Evolutionary conservation across 2,113 vertebrate species (phyloP).

Genomic region (Pluvialis apricaria): DNA sequence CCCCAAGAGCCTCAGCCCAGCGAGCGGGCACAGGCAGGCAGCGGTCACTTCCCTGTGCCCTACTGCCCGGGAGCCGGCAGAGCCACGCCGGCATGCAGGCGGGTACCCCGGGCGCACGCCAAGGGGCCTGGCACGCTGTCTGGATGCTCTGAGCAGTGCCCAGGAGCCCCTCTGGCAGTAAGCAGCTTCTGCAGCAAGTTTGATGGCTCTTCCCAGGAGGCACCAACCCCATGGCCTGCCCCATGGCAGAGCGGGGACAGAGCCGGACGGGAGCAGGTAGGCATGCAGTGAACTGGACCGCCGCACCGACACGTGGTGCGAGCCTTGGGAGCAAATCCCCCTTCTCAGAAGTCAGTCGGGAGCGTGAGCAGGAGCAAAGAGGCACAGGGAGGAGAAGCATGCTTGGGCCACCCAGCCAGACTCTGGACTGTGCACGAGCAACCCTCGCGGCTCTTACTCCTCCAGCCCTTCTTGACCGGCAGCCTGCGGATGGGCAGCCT

Average conservation of each 20-base stretch:
- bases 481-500: background rate
- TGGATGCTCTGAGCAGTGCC: background rate
- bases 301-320: accelerated
- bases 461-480: background rate
- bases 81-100: accelerated
- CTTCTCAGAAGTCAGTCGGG: background rate
- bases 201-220: background rate
- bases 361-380: background rate
- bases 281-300: background rate
- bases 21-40: background rate
- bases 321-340: background rate
- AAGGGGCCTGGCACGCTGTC: accelerated
- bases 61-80: background rate
- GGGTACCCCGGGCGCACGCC: accelerated
- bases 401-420: background rate
- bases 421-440: background rate
- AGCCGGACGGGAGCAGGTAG: accelerated
- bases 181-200: background rate
- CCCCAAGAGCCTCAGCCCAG: background rate
- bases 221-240: background rate
- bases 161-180: background rate
- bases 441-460: background rate
- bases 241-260: background rate
- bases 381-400: background rate
- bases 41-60: background rate